Base-by-base conservation (phyloP, 2,797 vertebrate species). In the Galaxias olidus region DNA sequence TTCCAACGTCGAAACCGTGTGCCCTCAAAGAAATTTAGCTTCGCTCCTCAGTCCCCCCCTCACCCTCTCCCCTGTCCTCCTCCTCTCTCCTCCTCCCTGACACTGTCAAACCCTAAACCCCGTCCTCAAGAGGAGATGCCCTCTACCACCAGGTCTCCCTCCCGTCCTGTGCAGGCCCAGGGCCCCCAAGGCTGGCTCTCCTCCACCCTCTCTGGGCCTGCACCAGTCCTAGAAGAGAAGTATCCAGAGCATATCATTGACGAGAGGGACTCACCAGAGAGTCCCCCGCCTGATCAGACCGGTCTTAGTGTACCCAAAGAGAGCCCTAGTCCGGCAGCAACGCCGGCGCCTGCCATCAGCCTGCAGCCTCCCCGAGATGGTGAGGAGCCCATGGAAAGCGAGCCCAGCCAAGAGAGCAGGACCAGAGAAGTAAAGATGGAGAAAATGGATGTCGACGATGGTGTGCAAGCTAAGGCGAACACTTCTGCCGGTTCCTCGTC, bases 231-330 rank as follows among this genome's bases (percentile, higher is more conserved):
- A 61, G 81, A 84, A 19, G 87, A 93, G 67, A 78, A 80, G 78
- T 90, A 91, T 46, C 86, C 89, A 6, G 93, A 92, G 61, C 92
- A 93, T 71, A 88, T 93, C 42, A 91, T 92, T 1, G 92, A 94
- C 68, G 92, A 93, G 67, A 81, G 92, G 54, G 92, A 94, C 74
- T 93, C 93, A 0, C 93, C 93, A 0, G 91, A 93, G 75, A 94
- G 93, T 73, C 93, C 93, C 10, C 91, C 92, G 0, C 90, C 91
- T 10, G 91, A 92, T 66, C 86, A 87, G 67, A 90, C 78, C 0
- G 85, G 85, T 48, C 74, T 66, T 43, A 10, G 59, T 0, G 69
- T 80, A 43, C 45, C 61, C 30, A 86, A 75, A 30, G 80, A 19
- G 52, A 82, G 66, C 78, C 72, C 72, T 18, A 86, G 54, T 53